Evolutionary conservation across 2,888 invertebrate genomes (phyloP).

Genomic region (Lottia scabra): DNA sequence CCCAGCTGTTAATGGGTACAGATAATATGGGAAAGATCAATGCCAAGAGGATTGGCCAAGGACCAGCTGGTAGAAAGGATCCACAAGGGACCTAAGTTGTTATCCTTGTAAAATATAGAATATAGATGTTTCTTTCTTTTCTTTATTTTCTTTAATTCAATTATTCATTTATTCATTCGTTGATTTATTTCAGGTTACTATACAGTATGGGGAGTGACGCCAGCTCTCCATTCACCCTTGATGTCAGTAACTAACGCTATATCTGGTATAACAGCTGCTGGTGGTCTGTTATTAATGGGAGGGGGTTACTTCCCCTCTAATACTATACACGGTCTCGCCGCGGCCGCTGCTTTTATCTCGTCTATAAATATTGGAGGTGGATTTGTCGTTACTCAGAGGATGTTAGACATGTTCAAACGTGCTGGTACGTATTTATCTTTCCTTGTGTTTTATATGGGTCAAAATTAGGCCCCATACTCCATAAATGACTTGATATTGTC

Average conservation of each 20-base stretch:
- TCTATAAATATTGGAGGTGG: conserved; percentile 92
- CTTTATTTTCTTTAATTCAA: no score
- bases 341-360: conserved; percentile 86
- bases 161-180: no score
- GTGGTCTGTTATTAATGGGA: conserved; percentile 87
- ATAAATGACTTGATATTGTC: no score
- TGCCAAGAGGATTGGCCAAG: no score
- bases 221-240: conserved; percentile 89
- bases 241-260: conserved; percentile 95
- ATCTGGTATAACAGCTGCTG: conserved; percentile 92
- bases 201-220: conserved; percentile 92
- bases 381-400: conserved; percentile 88
- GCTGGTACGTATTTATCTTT: conserved; percentile 58
- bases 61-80: no score
- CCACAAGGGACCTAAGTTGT: no score
- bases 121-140: no score
- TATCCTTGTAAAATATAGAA: no score
- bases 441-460: no score
- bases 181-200: conserved; percentile 76
- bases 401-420: conserved; percentile 90
- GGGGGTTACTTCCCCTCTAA: conserved; percentile 82
- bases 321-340: conserved; percentile 80
- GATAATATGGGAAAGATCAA: no score
- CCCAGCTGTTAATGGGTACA: no score
- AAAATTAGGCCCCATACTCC: no score